Conservation (phyloP, 2,113 vertebrate species). For the Dolichotis patagonum region DNA sequence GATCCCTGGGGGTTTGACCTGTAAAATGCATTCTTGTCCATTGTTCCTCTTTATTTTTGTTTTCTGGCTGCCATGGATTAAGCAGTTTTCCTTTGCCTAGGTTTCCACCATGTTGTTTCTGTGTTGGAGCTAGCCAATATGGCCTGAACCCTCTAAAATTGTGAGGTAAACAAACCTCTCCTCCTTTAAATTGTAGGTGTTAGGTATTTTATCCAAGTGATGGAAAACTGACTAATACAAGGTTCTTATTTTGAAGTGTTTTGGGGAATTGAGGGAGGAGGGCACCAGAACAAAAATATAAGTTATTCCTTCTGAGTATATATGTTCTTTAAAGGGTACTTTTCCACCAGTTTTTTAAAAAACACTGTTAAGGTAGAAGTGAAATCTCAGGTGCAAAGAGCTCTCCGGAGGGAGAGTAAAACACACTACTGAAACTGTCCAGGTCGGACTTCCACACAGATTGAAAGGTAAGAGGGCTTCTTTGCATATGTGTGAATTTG, state of each 20-base stretch:
- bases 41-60: background rate
- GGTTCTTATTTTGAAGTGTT: background rate
- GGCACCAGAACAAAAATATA: background rate
- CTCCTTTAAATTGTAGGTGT: too few species aligned
- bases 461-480: background rate
- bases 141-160: background rate
- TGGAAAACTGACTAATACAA: background rate
- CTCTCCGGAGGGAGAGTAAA: background rate
- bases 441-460: background rate
- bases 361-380: background rate
- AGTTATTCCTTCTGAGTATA: background rate
- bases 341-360: background rate
- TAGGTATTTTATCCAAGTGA: background rate
- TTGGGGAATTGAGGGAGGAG: background rate
- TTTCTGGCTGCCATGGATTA: background rate
- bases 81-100: background rate
- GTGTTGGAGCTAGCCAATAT: background rate
- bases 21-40: background rate
- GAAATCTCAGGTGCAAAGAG: background rate
- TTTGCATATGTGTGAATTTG: accelerated
- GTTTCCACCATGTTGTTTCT: background rate
- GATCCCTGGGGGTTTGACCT: background rate
- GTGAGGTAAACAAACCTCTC: background rate
- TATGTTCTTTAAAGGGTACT: background rate
- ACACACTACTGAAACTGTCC: background rate